phyloP scores from a whole-genome alignment of 2,113 vertebrate species.

The Theristicus caerulescens region DNA sequence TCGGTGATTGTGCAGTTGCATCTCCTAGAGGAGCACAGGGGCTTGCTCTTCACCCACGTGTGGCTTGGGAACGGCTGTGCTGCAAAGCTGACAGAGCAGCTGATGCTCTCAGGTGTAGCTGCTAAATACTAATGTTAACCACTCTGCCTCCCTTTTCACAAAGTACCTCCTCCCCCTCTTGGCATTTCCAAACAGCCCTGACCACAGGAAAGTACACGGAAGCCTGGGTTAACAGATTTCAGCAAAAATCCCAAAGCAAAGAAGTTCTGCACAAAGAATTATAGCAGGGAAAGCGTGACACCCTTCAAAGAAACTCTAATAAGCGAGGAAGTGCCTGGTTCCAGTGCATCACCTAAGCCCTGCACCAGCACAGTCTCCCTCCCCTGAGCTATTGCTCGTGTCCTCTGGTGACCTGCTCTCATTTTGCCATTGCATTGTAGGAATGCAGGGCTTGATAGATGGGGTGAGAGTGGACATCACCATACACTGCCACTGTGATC shows the following conservation, averaged over 20 bases:
- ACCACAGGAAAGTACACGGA: not conserved
- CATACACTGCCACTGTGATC: not conserved
- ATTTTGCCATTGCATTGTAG: accelerated
- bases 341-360: not conserved
- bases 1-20: not conserved
- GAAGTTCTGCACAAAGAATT: not conserved
- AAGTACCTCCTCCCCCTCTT: not conserved
- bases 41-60: not conserved
- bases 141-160: not conserved
- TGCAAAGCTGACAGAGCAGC: not conserved
- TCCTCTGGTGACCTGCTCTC: not conserved
- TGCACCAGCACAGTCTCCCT: not conserved
- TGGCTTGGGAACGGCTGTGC: not conserved
- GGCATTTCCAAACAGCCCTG: not conserved
- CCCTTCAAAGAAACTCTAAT: not conserved
- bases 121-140: not conserved
- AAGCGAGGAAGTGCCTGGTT: not conserved
- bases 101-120: not conserved
- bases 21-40: too few relatives aligned
- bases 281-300: not conserved
- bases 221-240: not conserved
- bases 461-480: accelerated
- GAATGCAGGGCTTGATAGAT: not conserved
- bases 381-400: not conserved
- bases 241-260: not conserved